Conservation (phyloP, 2,888 invertebrate species). For the Galerucella nymphaeae region DNA sequence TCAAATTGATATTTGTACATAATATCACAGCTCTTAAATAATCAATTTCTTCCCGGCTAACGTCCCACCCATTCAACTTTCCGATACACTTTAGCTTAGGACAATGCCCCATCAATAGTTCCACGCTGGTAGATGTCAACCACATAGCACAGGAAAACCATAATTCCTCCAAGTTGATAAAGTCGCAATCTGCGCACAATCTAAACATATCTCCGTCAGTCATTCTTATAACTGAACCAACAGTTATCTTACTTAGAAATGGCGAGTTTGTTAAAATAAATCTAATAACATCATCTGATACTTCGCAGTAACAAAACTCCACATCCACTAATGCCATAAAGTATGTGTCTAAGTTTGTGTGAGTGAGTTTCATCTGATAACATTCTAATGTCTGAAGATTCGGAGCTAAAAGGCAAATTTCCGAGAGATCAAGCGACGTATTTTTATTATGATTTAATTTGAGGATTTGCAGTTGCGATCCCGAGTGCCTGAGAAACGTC, state of each 20-base stretch:
- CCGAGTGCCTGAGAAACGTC: constrained; percentile 68
- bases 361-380: constrained; percentile 73
- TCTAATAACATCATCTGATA: constrained; percentile 70
- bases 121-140: constrained; percentile 72
- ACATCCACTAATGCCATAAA: constrained; percentile 73
- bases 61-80: constrained; percentile 75
- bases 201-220: constrained; percentile 77
- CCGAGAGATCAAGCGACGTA: constrained; percentile 56
- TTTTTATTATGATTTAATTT: constrained; percentile 58
- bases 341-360: constrained; percentile 69
- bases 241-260: constrained; percentile 71
- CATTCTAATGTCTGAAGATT: constrained; percentile 73
- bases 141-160: constrained; percentile 78
- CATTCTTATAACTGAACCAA: constrained; percentile 74
- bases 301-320: constrained; percentile 75
- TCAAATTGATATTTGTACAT: constrained; percentile 74
- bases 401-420: constrained; percentile 60
- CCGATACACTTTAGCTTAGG: constrained; percentile 73
- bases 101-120: constrained; percentile 75
- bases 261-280: constrained; percentile 72
- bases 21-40: constrained; percentile 73
- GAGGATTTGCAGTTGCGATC: constrained; percentile 54
- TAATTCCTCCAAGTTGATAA: constrained; percentile 73
- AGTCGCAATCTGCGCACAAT: constrained; percentile 74
- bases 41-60: constrained; percentile 75